These are phyloP conservation scores for Neolamprologus longior DNA, from an alignment of 2,113 vertebrate genomes.

Conservation along the genomic window DNA sequence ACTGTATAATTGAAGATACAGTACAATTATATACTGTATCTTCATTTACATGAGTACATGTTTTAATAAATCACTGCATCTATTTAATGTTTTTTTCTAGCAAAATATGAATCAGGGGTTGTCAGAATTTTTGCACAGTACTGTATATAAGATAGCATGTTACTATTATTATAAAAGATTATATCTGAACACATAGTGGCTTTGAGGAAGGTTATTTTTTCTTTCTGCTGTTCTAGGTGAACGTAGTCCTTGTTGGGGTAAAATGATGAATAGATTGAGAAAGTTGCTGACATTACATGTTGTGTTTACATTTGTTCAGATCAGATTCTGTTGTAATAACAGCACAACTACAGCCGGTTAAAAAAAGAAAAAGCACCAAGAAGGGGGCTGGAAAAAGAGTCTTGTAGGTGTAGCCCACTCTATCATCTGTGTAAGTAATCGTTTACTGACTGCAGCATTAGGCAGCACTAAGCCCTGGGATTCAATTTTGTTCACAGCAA, in stretches of 20 bases:
- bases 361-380: neutral
- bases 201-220: neutral
- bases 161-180: neutral
- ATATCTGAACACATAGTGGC: neutral
- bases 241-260: neutral
- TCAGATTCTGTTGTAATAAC: neutral
- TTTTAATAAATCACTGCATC: neutral
- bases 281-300: neutral
- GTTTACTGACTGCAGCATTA: neutral
- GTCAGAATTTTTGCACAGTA: neutral
- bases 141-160: neutral
- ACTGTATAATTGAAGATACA: neutral
- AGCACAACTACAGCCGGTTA: neutral
- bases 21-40: neutral
- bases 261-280: neutral
- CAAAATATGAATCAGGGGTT: neutral
- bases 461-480: neutral
- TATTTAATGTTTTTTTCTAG: neutral
- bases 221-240: neutral
- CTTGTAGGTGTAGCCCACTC: neutral
- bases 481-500: conserved; percentile 6
- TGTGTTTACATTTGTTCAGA: neutral
- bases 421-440: neutral
- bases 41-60: neutral
- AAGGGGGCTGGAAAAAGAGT: neutral